These are phyloP conservation scores for Romanogobio albipinnatus DNA, from an alignment of 2,113 vertebrate species.

Conservation along the genomic window DNA sequence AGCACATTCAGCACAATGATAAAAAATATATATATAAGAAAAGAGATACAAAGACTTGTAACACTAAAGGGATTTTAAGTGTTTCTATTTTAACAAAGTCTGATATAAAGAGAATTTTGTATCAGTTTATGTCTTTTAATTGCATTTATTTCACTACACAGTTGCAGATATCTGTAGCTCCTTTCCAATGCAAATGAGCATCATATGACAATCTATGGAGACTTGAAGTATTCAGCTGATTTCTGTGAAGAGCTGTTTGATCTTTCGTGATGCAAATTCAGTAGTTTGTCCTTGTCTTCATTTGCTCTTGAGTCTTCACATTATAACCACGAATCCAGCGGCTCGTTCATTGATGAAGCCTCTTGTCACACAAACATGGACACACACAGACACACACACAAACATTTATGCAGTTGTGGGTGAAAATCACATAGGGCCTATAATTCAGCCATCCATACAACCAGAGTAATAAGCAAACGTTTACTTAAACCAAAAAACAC, in stretches of 20 bases:
- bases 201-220: background rate
- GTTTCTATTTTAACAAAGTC: background rate
- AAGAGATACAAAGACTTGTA: background rate
- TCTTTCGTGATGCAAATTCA: constrained; percentile 65
- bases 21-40: background rate
- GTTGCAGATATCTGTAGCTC: background rate
- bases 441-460: background rate
- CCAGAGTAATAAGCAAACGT: background rate
- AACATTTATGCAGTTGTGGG: background rate
- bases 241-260: constrained; percentile 64
- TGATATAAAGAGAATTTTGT: background rate
- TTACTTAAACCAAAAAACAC: background rate
- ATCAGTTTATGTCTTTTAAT: background rate
- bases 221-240: constrained; percentile 55
- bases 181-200: constrained; percentile 31
- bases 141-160: background rate
- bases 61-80: background rate
- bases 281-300: constrained; percentile 58
- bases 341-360: constrained; percentile 29
- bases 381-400: background rate
- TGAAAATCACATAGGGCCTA: background rate
- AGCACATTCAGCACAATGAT: background rate
- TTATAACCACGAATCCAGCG: constrained; percentile 61
- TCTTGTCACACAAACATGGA: background rate
- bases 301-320: constrained; percentile 63